Base-by-base conservation (phyloP, 2,888 invertebrate species). In the Conomelus anceps region DNA sequence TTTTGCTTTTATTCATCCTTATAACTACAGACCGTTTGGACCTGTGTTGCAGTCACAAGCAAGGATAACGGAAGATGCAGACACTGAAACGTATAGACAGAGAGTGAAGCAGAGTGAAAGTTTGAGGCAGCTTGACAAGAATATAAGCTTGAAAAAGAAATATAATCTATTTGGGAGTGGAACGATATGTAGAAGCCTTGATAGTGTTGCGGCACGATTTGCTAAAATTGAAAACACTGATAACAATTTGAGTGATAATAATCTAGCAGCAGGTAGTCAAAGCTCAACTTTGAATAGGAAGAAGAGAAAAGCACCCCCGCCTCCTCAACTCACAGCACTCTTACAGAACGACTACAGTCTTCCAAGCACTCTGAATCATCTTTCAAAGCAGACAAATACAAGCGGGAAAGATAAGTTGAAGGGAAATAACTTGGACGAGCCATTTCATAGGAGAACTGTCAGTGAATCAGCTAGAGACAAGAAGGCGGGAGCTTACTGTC, bases 1-100 rank as follows among this genome's bases (percentile, higher is more conserved):
- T 92, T 96, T 97, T 92, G 95, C 96, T 22, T 97, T 95, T 93
- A 94, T 96, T 91, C 93, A 94, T 89, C 94, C 96, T 90, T 93
- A 94, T 86, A 93, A 94, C 90, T 95, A 95, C 92, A 93, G 93
- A 88, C 93, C 93, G 22, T 93, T 92, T 91, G 92, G 93, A 24
- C 91, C 92, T 29, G 93, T 93, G 88, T 93, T 94, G 91, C 93
- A 94, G 17, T 90, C 91, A 0, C 91, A 91, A 88, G 90, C 90
- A 20, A 89, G 91, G 90, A 94, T 95, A 34, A 93, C 93, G 23
- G 94, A 93, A 9, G 94, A 94, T 3, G 95, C 95, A 0, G 95
- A 95, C 91, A 95, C 96, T 0, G 95, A 95, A 92, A 95, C 96
- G 0, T 96, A 96, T 93, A 94, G 94, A 92, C 94, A 94, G 91